Percentiles rank a stretch among this genome's conserved stretches.
phyloP scores from a whole-genome alignment of 2,113 vertebrate genomes.

The Lycocorax pyrrhopterus region DNA sequence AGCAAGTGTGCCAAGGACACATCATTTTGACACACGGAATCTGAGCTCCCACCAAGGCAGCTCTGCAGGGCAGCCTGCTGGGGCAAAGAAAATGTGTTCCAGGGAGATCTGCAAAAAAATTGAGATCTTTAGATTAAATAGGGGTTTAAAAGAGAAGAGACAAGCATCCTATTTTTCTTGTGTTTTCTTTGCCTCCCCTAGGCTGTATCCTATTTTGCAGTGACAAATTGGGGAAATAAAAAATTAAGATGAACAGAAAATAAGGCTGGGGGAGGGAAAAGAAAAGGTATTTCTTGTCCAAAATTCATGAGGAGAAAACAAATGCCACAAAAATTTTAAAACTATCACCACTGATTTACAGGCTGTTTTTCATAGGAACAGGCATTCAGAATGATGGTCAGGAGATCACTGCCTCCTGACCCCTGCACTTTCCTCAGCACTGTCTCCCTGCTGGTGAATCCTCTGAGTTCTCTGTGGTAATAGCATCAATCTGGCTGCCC shows the following conservation, averaged over 20 bases:
- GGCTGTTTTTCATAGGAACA: not conserved
- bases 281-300: not conserved
- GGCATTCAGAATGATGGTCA: not conserved
- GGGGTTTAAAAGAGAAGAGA: not conserved
- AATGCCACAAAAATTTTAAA: not conserved
- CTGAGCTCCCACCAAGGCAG: not conserved
- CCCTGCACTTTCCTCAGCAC: not conserved
- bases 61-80: not conserved
- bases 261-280: not conserved
- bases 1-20: not conserved
- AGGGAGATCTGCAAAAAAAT: not conserved
- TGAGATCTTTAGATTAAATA: not conserved
- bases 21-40: not conserved
- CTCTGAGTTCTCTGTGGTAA: not conserved
- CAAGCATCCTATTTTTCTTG: not conserved
- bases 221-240: not conserved
- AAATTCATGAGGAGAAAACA: not conserved
- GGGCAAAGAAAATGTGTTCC: not conserved
- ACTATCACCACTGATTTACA: not conserved
- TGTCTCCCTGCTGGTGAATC: not conserved
- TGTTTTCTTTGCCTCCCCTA: not conserved
- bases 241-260: not conserved
- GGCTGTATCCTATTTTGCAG: not conserved
- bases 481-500: not conserved
- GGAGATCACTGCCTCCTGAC: not conserved